Evolutionary conservation across 2,797 vertebrate species (phyloP).

Genomic region (Anguilla megastoma): DNA sequence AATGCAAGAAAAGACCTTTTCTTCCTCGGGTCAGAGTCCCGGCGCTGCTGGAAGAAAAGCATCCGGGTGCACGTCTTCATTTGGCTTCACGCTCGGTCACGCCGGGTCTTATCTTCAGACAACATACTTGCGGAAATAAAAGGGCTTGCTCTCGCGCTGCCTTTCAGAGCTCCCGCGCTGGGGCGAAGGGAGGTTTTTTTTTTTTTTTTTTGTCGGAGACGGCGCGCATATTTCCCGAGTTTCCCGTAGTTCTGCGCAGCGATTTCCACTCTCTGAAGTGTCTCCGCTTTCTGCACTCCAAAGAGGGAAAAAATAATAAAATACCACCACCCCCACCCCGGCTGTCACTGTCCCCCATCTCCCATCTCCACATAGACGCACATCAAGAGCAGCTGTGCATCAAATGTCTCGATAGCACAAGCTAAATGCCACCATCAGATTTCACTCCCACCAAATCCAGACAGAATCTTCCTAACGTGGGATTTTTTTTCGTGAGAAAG

Average conservation of each 20-base stretch:
- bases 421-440: background rate
- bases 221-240: conserved; percentile 54
- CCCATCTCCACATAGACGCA: background rate
- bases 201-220: conserved; percentile 30
- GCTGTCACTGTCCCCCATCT: background rate
- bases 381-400: background rate
- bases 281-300: background rate
- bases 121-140: conserved; percentile 75
- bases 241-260: conserved; percentile 11
- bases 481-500: background rate
- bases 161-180: conserved; percentile 64
- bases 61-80: background rate
- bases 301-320: background rate
- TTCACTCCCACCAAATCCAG: background rate
- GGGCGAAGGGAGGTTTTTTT: conserved; percentile 49
- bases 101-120: conserved; percentile 71
- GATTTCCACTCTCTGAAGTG: conserved; percentile 15
- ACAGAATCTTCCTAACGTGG: background rate
- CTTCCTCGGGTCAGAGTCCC: conserved; percentile 35
- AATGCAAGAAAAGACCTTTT: conserved; percentile 45
- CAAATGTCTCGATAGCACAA: background rate
- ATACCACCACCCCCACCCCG: background rate
- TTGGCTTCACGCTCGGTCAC: conserved; percentile 61
- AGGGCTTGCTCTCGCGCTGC: conserved; percentile 63
- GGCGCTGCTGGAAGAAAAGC: conserved; percentile 25